Percentiles rank a stretch among this genome's conserved stretches.
phyloP scores from a whole-genome alignment of 2,113 vertebrate species.

The Indicator maculatus region DNA sequence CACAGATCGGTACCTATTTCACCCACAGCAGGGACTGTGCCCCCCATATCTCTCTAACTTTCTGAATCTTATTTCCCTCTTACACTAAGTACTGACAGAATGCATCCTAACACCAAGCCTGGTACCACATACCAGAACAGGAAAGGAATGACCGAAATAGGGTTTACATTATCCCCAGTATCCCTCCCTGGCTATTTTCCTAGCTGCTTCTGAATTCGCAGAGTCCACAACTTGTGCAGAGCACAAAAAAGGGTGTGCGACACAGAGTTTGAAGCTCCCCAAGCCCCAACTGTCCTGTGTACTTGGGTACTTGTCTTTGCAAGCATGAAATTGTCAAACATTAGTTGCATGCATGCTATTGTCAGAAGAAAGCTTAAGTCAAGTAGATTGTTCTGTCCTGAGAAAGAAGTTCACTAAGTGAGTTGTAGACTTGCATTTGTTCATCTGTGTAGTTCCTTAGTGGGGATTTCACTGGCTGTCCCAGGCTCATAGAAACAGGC shows the following conservation, averaged over 20 bases:
- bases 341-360: not conserved
- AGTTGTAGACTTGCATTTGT: not conserved
- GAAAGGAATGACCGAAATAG: not conserved
- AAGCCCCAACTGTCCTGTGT: not conserved
- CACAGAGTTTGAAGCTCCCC: not conserved
- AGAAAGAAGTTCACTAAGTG: not conserved
- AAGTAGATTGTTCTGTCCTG: not conserved
- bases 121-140: not conserved
- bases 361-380: not conserved
- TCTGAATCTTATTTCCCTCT: not conserved
- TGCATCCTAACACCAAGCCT: not conserved
- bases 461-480: too few relatives aligned
- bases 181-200: not conserved
- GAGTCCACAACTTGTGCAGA: not conserved
- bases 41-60: not conserved
- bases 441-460: too few relatives aligned
- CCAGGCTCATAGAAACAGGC: too few relatives aligned
- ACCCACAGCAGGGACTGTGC: not conserved
- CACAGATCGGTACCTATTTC: not conserved
- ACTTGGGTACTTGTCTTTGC: not conserved
- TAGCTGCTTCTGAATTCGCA: not conserved
- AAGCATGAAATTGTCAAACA: not conserved
- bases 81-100: not conserved
- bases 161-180: not conserved
- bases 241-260: not conserved